phyloP scores from a whole-genome alignment of 2,888 invertebrate genomes.

The Caprella mutica region DNA sequence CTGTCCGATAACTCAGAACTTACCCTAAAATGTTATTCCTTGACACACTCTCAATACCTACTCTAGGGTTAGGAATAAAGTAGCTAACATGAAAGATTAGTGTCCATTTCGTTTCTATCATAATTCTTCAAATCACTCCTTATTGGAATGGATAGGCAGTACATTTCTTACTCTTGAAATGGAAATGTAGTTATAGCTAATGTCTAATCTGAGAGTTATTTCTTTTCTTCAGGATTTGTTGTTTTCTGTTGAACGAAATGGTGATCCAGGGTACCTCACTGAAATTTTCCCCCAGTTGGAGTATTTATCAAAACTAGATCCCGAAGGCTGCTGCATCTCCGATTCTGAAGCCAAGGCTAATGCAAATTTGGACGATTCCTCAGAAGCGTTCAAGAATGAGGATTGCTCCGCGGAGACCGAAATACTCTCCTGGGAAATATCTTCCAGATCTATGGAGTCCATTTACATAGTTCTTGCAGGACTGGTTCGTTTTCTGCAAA shows the following conservation, averaged over 20 bases:
- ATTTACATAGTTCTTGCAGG: slow-evolving; percentile 60
- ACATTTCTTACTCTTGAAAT: too few species aligned
- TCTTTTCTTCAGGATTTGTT: slow-evolving; percentile 53
- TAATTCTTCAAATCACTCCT: too few species aligned
- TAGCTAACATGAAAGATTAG: too few species aligned
- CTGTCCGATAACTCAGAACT: too few species aligned
- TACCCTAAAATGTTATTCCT: too few species aligned
- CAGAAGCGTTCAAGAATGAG: too few species aligned
- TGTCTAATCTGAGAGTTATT: too few species aligned
- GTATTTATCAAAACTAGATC: slow-evolving; percentile 72
- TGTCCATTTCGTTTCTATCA: too few species aligned
- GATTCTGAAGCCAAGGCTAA: slow-evolving; percentile 53
- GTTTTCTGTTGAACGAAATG: slow-evolving; percentile 76
- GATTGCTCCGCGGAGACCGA: slow-evolving; percentile 24
- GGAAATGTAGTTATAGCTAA: too few species aligned
- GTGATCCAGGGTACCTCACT: slow-evolving; percentile 71
- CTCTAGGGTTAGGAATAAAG: too few species aligned
- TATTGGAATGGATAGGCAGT: too few species aligned
- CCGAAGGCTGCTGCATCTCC: slow-evolving; percentile 51
- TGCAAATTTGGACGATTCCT: slow-evolving; percentile 42
- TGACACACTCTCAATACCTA: too few species aligned
- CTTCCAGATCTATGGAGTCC: slow-evolving; percentile 55
- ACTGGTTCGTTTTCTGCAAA: slow-evolving; percentile 62
- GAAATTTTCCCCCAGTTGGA: slow-evolving; percentile 68
- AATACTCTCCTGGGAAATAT: slow-evolving; percentile 50